These are phyloP conservation scores for Onychostoma macrolepis DNA, from an alignment of 2,113 vertebrate species.

Conservation along the genomic window DNA sequence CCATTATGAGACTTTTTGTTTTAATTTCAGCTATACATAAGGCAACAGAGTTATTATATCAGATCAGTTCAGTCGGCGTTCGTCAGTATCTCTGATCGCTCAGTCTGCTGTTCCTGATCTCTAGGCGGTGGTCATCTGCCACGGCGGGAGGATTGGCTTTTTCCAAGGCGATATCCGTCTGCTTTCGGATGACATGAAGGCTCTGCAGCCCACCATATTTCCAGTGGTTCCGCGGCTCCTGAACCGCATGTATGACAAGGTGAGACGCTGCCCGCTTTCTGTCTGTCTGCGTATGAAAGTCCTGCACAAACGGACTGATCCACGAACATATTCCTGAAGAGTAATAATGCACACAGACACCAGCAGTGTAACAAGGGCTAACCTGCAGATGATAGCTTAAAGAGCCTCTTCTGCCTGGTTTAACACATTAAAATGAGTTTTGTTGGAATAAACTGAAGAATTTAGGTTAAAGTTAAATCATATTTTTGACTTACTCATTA, in stretches of 20 bases:
- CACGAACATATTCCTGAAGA: too few species aligned
- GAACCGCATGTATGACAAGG: conserved; percentile 99
- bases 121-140: conserved; percentile 95
- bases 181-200: conserved; percentile 94
- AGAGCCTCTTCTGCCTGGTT: too few species aligned
- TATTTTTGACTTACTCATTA: too few species aligned
- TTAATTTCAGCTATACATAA: neutral
- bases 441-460: too few species aligned
- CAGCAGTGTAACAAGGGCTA: too few species aligned
- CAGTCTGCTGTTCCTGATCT: conserved; percentile 44
- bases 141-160: conserved; percentile 93
- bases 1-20: neutral
- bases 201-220: conserved; percentile 91
- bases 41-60: neutral
- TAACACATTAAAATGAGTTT: too few species aligned
- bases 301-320: neutral
- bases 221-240: conserved; percentile 93
- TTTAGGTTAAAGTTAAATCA: too few species aligned
- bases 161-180: conserved; percentile 97
- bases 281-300: neutral
- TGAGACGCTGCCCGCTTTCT: conserved; percentile 61
- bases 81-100: conserved; percentile 69
- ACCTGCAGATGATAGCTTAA: too few species aligned
- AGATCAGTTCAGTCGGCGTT: neutral
- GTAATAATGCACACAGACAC: too few species aligned